phyloP scores from a whole-genome alignment of 2,113 vertebrate genomes.

The Oncorhynchus masou region DNA sequence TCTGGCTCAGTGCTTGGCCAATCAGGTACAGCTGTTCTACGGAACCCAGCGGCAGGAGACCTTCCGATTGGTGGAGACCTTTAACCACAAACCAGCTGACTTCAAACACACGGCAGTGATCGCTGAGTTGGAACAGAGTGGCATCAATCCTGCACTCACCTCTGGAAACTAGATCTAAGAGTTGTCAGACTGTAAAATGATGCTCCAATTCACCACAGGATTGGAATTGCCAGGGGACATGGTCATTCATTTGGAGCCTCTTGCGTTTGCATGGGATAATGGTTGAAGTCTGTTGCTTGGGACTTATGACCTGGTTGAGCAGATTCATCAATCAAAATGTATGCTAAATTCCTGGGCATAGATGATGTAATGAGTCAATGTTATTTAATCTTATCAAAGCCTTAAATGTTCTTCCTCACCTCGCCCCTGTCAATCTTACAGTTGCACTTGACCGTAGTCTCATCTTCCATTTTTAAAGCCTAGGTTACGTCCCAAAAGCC shows the following conservation, averaged over 20 bases:
- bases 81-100: constrained; percentile 85
- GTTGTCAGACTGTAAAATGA: not conserved
- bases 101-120: constrained; percentile 94
- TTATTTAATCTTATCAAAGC: too few relatives aligned
- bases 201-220: not conserved
- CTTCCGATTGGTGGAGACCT: constrained; percentile 83
- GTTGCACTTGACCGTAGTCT: not conserved
- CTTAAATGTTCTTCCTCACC: not conserved
- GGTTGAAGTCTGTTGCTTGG: not conserved
- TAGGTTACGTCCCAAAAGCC: too few relatives aligned
- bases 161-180: not conserved
- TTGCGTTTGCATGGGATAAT: not conserved
- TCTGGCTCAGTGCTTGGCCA: constrained; percentile 93
- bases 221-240: not conserved
- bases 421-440: not conserved
- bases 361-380: not conserved
- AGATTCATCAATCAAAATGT: not conserved
- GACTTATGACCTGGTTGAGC: not conserved
- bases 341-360: not conserved
- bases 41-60: constrained; percentile 78
- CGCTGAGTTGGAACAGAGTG: constrained; percentile 86
- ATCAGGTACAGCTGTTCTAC: constrained; percentile 95
- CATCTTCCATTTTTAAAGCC: not conserved
- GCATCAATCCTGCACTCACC: constrained; percentile 65
- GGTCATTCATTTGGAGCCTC: not conserved